A percentile compares a stretch with the other conserved stretches of the same genome.
Evolutionary conservation across 2,797 vertebrate genomes (phyloP).

Genomic region (Acanthiza pusilla): DNA sequence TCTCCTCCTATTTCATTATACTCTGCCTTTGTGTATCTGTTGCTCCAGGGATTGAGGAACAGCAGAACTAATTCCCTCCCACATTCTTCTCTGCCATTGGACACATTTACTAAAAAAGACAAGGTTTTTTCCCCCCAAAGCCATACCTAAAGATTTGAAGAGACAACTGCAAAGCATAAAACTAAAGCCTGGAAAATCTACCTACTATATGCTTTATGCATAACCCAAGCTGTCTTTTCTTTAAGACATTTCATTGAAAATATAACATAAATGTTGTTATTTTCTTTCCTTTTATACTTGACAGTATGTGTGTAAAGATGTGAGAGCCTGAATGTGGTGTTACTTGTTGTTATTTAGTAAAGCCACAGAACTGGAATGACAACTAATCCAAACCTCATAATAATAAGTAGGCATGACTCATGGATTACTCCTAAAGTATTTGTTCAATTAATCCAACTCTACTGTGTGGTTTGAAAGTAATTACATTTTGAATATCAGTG

Average conservation of each 20-base stretch:
- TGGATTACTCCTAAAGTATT: background rate
- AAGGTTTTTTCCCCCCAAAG: accelerated
- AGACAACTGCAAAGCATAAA: background rate
- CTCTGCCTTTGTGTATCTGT: background rate
- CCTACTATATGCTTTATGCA: background rate
- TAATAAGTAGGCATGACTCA: background rate
- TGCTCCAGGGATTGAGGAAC: background rate
- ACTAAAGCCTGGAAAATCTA: background rate
- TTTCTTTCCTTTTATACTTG: background rate
- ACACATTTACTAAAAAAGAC: background rate
- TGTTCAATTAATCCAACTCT: background rate
- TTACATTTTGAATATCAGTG: slow-evolving; percentile 1
- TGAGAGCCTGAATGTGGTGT: background rate
- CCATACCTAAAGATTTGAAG: background rate
- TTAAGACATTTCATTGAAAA: background rate
- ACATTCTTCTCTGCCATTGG: background rate
- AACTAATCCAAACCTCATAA: slow-evolving; percentile 1
- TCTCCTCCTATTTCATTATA: background rate
- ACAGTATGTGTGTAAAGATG: background rate
- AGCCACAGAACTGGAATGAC: background rate
- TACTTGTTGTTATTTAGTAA: slow-evolving; percentile 24
- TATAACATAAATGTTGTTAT: background rate
- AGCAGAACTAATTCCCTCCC: background rate
- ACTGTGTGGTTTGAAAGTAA: background rate
- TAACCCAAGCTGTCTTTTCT: background rate